Percentiles rank a stretch among this genome's conserved stretches.
Conservation (phyloP, 2,113 vertebrate species). For the Eonycteris spelaea region DNA sequence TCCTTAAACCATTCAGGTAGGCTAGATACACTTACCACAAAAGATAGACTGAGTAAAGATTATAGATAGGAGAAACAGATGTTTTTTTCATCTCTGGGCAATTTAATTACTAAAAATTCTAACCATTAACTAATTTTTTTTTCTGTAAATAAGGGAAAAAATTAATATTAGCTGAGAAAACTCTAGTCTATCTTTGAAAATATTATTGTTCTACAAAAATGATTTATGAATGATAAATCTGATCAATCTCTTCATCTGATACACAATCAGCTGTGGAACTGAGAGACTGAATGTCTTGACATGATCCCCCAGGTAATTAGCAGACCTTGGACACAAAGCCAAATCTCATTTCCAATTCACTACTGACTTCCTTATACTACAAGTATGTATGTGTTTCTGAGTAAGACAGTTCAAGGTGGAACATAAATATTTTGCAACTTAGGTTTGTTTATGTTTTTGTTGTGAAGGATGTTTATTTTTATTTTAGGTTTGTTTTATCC, state of each 20-base stretch:
- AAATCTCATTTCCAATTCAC: neutral
- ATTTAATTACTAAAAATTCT: neutral
- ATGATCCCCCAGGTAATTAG: neutral
- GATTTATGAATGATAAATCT: neutral
- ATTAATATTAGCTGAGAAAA: constrained; percentile 19
- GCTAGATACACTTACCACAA: neutral
- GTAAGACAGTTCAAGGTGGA: neutral
- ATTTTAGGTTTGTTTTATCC: neutral
- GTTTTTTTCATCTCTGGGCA: neutral
- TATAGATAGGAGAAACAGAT: neutral
- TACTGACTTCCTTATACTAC: neutral
- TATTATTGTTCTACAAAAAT: neutral
- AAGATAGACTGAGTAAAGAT: neutral
- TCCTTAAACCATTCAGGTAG: neutral
- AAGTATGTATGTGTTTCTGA: neutral
- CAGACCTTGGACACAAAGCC: neutral
- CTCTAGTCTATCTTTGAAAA: neutral
- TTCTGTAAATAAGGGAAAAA: constrained; percentile 2
- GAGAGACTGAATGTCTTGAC: neutral
- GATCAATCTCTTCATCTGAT: neutral
- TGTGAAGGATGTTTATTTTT: neutral
- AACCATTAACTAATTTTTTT: neutral
- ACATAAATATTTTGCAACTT: neutral
- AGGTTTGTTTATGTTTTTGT: constrained; percentile 1
- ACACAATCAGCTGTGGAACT: neutral